Percentiles rank a stretch among this genome's conserved stretches.
phyloP scores from a whole-genome alignment of 2,797 vertebrate genomes.

The Bradypodion ventrale region DNA sequence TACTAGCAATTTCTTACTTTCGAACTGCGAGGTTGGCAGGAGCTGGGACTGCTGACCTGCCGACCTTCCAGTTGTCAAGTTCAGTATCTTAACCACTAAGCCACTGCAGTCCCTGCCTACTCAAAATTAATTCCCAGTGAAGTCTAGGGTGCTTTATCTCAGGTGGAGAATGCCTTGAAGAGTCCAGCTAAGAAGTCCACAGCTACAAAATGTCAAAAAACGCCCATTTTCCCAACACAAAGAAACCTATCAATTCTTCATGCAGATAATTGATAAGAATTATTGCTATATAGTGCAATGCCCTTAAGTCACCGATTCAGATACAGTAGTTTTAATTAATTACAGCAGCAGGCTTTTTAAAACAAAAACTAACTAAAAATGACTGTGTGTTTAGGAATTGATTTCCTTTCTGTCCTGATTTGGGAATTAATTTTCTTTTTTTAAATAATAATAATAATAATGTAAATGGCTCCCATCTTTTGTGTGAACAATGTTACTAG shows the following conservation, averaged over 20 bases:
- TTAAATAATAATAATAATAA: too few species aligned
- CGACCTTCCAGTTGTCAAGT: too few species aligned
- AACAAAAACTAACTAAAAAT: neutral
- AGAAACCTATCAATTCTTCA: neutral
- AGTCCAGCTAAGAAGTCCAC: neutral
- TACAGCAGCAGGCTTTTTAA: neutral
- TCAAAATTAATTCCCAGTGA: neutral
- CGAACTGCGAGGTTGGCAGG: too few species aligned
- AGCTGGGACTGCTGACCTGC: too few species aligned
- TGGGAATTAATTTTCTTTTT: neutral
- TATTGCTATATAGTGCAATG: neutral
- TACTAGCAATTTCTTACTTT: too few species aligned
- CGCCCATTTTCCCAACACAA: neutral
- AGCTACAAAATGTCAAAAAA: neutral
- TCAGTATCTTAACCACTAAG: too few species aligned
- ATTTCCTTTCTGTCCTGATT: neutral
- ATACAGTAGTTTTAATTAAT: constrained; percentile 28
- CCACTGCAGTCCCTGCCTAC: too few species aligned
- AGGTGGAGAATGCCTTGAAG: too few species aligned
- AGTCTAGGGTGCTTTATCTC: neutral
- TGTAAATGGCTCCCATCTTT: neutral
- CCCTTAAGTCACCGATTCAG: neutral
- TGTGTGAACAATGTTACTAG: neutral
- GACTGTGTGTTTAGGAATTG: neutral
- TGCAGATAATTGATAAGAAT: neutral